Base-by-base conservation (phyloP, 2,113 vertebrate species). In the Bubo bubo region DNA sequence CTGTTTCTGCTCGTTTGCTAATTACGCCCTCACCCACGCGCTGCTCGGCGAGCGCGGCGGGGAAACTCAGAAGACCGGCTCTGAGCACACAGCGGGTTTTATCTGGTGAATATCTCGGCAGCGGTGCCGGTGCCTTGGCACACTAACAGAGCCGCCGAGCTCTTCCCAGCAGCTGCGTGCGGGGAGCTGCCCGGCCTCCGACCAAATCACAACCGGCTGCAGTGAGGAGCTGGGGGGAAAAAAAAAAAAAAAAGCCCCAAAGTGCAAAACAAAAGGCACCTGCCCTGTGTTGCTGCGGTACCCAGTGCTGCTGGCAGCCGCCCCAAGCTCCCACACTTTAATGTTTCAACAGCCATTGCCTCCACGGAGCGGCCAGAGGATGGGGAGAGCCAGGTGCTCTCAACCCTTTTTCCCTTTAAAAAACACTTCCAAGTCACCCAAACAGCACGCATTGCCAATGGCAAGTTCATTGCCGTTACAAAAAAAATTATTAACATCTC, bases 221-320 rank as follows among this genome's bases (percentile, higher is more conserved):
- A 49, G 68, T 0, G 1, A 71, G 72, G 43, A 49, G 89, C 7
- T 37, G 43, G 4, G 12, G 9, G 0, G 0, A 3, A 4, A 13
- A 18, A 34, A 35, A 59, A 19, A 47, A 32, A 6, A 28, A 14
- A 37, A 56, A 74, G 52, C 53, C 81, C 53, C 68, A 10, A 84
- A 92, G 79, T 68, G 64, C 66, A 79, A 91, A 85, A 49, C 86
- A 72, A 85, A 90, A 89, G 77, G 91, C 91, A 87, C 75, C 80
- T 95, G 88, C 66, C 73, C 50, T 56, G 53, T 81, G 77, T 67
- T 4, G 2, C 88, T 9, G 8, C 2, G 0, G 75, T 71, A 53
- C 39, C 22, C 4, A 4, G 39, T 2, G 5, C 88, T 88, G 71
- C 82, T 91, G 86, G 86, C 77, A 91, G 83, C 73, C 2, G 2